Evolutionary conservation across 1,140 invertebrate species (phyloP), one percentile per base, ranked within the genome.

Genomic region (Procambarus virginalis): DNA sequence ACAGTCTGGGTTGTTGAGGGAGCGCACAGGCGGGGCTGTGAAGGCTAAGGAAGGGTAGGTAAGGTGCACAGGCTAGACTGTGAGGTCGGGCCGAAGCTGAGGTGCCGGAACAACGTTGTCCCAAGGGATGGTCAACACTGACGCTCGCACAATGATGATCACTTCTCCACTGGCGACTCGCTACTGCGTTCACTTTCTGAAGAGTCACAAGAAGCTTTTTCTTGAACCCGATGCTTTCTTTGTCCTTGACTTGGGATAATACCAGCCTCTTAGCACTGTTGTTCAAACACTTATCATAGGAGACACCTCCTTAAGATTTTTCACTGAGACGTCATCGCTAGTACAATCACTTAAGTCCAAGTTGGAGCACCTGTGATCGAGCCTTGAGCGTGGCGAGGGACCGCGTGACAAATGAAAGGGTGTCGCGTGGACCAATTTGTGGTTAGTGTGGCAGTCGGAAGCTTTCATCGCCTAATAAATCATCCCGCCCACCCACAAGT

Each of bases 401-500:
- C n/a, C 51, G 51, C 9, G 68, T 76, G 83, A 85, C 64, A 45
- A 86, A 86, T 86, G 84, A 73, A 73, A 81, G 81, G 20, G 73
- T 79, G 88, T 89, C 88, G 70, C 73, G 75, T 77, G 88, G 81
- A 84, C 88, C 88, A 89, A 89, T 89, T 89, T 89, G 81, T 82
- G 88, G 88, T 84, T 89, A 89, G 88, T 89, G 88, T 84, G 82
- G 75, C 81, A 84, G 88, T 89, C 88, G 88, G 88, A 84, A 89
- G 88, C 88, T 89, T 89, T 90, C 89, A 90, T 90, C 83, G 84
- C 89, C 51, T 90, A 90, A 90, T 90, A 90, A 85, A 90, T 90
- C 89, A 90, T 90, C 89, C 89, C 84, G 83, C 83, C 83, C 89
- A 90, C 89, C 89, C 89, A 90, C 83, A 90, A 90, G 83, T 85